Evolutionary conservation across 2,797 vertebrate species (phyloP).

Genomic region (Eupleurogrammus muticus): DNA sequence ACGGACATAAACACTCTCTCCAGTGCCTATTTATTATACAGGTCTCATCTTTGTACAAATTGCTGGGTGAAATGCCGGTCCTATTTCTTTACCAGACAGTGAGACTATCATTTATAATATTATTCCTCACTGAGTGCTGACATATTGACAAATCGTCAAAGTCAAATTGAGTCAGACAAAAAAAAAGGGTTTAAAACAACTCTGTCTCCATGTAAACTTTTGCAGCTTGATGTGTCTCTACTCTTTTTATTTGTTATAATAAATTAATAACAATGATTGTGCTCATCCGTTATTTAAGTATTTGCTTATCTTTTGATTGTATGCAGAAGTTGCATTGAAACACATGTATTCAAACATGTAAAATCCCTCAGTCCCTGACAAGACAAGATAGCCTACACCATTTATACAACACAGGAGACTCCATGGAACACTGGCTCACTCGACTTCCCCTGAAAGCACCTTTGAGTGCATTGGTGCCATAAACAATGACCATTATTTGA

Average conservation of each 20-base stretch:
- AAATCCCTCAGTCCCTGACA: conserved; percentile 60
- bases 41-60: conserved; percentile 17
- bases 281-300: conserved; percentile 1
- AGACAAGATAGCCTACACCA: conserved; percentile 68
- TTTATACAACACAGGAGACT: conserved; percentile 77
- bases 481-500: conserved; percentile 82
- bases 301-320: conserved; percentile 28
- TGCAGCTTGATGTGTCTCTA: too few relatives aligned
- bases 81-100: conserved; percentile 25
- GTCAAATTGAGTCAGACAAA: conserved; percentile 14
- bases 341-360: conserved; percentile 50
- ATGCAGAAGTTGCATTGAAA: conserved; percentile 52
- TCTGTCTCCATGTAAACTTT: conserved; percentile 13
- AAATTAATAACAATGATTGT: conserved; percentile 3
- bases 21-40: not conserved
- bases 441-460: conserved; percentile 65
- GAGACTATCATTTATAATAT: conserved; percentile 45
- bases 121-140: conserved; percentile 36
- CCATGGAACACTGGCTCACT: conserved; percentile 51
- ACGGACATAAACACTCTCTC: conserved; percentile 3
- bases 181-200: conserved; percentile 32
- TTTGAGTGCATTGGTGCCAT: conserved; percentile 78
- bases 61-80: conserved; percentile 40
- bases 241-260: too few relatives aligned
- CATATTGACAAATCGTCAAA: conserved; percentile 27